A percentile compares a stretch with the other conserved stretches of the same genome.
These are phyloP conservation scores for Pseudochaenichthys georgianus DNA, from an alignment of 2,797 vertebrate species.

Conservation along the genomic window DNA sequence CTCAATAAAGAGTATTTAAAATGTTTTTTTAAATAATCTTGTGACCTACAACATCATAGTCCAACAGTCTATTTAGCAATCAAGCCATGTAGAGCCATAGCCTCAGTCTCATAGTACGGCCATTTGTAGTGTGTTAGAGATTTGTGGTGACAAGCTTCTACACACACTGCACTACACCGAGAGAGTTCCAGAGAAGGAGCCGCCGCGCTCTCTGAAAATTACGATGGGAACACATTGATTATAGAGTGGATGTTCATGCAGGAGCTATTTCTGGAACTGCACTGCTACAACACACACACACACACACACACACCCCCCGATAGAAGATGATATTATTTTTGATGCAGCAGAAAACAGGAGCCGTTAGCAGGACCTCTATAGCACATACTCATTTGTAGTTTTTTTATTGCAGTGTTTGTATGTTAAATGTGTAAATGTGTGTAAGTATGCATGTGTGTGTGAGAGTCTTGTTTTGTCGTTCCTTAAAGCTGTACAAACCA, in stretches of 20 bases:
- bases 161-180: too few species aligned
- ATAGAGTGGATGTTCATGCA: slow-evolving; percentile 44
- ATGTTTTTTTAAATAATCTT: not conserved
- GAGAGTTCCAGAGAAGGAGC: not conserved
- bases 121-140: not conserved
- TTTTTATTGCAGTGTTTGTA: too few species aligned
- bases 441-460: not conserved
- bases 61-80: not conserved
- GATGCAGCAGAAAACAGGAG: not conserved
- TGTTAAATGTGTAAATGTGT: not conserved
- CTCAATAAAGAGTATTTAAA: too few species aligned
- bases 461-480: not conserved
- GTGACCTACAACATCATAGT: not conserved
- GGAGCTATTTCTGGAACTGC: slow-evolving; percentile 35
- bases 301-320: not conserved
- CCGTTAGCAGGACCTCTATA: not conserved
- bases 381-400: not conserved
- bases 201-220: slow-evolving; percentile 22
- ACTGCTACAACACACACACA: slow-evolving; percentile 7
- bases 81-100: not conserved
- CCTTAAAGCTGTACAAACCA: slow-evolving; percentile 1
- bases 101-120: not conserved
- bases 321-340: slow-evolving; percentile 25
- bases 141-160: not conserved
- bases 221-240: slow-evolving; percentile 52